A percentile compares a stretch with the other conserved stretches of the same genome.
Conservation (phyloP, 1,140 invertebrate species). For the Pachyrhynchus sulphureomaculatus region DNA sequence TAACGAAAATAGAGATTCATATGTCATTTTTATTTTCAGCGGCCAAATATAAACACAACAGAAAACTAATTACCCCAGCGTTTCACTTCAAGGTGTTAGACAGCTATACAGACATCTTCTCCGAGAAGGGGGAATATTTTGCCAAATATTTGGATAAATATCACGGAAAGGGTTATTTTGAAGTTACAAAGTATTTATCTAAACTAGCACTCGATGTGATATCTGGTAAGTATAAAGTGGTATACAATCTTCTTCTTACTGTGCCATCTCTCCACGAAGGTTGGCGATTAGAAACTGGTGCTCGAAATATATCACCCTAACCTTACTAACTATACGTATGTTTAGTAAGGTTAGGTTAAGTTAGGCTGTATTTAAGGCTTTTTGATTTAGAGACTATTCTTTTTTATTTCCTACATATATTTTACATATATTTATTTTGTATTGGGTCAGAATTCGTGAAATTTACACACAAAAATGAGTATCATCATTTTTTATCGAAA, state of each 20-base stretch:
- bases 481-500: too few relatives aligned
- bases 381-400: too few relatives aligned
- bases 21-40: conserved; percentile 16
- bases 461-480: too few relatives aligned
- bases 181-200: conserved; percentile 75
- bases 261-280: neutral
- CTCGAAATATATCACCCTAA: too few relatives aligned
- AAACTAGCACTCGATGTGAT: conserved; percentile 78
- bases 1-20: neutral
- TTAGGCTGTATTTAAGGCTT: too few relatives aligned
- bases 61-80: conserved; percentile 69
- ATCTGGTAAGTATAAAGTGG: conserved; percentile 59
- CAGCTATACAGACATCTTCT: conserved; percentile 80
- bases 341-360: too few relatives aligned
- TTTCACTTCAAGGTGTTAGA: conserved; percentile 90
- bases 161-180: conserved; percentile 60
- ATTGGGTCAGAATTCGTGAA: too few relatives aligned
- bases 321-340: too few relatives aligned
- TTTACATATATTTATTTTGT: too few relatives aligned
- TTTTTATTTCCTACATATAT: too few relatives aligned
- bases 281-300: neutral
- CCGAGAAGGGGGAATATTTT: conserved; percentile 70
- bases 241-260: neutral
- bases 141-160: conserved; percentile 64
- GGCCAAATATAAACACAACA: conserved; percentile 40